Evolutionary conservation across 2,113 vertebrate species (phyloP).

Genomic region (Phylloscopus trochilus): DNA sequence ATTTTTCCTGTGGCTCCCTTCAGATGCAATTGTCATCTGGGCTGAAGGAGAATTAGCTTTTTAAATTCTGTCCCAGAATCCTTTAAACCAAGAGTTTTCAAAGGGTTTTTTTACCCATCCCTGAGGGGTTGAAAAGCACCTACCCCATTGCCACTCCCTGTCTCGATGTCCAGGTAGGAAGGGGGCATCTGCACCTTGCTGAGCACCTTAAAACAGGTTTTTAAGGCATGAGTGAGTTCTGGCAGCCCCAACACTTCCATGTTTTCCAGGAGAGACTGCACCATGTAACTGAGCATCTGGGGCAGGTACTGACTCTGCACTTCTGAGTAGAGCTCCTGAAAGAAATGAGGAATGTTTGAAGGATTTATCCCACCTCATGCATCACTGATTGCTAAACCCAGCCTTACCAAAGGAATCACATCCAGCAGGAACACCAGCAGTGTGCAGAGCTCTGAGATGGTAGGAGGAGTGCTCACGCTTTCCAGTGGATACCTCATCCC

Average conservation of each 20-base stretch:
- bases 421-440: constrained; percentile 92
- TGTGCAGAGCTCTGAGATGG: constrained; percentile 84
- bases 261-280: constrained; percentile 78
- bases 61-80: background rate
- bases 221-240: constrained; percentile 86
- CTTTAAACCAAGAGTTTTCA: background rate
- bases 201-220: constrained; percentile 91
- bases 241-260: constrained; percentile 75
- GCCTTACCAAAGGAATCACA: constrained; percentile 89
- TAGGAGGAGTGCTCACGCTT: constrained; percentile 65
- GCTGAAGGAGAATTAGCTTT: background rate
- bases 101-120: background rate
- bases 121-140: background rate
- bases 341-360: background rate
- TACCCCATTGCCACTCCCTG: constrained; percentile 54
- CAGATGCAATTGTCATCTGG: background rate
- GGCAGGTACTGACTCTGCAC: constrained; percentile 93
- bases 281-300: constrained; percentile 89
- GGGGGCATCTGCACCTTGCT: constrained; percentile 98
- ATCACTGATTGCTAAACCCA: background rate
- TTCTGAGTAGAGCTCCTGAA: constrained; percentile 92
- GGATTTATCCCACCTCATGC: background rate
- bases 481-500: constrained; percentile 20
- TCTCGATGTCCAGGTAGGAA: constrained; percentile 81
- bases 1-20: background rate